Percentiles rank a stretch among this genome's conserved stretches.
These are phyloP conservation scores for Hippocampus mohnikei DNA, from an alignment of 2,113 vertebrate genomes.

Conservation along the genomic window DNA sequence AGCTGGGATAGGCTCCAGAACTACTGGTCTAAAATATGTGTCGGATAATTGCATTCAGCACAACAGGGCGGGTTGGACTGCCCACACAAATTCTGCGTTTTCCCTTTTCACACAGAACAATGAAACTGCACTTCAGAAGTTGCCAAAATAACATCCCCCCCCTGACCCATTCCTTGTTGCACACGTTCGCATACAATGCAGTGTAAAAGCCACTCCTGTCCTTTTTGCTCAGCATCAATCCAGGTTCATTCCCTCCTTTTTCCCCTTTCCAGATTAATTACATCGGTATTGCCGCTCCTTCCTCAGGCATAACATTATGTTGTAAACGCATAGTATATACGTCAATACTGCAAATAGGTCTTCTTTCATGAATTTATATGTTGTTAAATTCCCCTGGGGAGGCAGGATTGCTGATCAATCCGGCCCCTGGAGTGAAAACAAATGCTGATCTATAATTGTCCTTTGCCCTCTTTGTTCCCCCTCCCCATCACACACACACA, in stretches of 20 bases:
- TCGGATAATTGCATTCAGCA: too few relatives aligned
- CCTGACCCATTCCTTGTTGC: background rate
- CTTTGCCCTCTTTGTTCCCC: conserved; percentile 33
- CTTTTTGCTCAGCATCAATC: conserved; percentile 50
- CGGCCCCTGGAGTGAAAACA: conserved; percentile 70
- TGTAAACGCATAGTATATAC: conserved; percentile 74
- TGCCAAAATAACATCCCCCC: too few relatives aligned
- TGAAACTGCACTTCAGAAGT: too few relatives aligned
- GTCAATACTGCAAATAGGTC: conserved; percentile 75
- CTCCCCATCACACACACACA: background rate
- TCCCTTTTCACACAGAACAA: too few relatives aligned
- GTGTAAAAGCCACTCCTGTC: conserved; percentile 19
- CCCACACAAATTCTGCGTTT: too few relatives aligned
- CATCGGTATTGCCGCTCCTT: conserved; percentile 53
- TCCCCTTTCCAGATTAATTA: conserved; percentile 69
- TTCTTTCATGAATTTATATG: conserved; percentile 75
- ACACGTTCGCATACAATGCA: conserved; percentile 26
- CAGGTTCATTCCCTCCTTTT: conserved; percentile 50
- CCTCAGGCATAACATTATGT: conserved; percentile 69
- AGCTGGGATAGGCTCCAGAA: too few relatives aligned
- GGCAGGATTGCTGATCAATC: conserved; percentile 61
- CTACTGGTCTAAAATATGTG: too few relatives aligned
- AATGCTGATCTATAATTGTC: conserved; percentile 75
- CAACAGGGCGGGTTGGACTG: too few relatives aligned
- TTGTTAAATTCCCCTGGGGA: conserved; percentile 68